Evolutionary conservation across 2,888 invertebrate genomes (phyloP), one percentile per base, ranked within the genome.

Genomic region (Luperina testacea): DNA sequence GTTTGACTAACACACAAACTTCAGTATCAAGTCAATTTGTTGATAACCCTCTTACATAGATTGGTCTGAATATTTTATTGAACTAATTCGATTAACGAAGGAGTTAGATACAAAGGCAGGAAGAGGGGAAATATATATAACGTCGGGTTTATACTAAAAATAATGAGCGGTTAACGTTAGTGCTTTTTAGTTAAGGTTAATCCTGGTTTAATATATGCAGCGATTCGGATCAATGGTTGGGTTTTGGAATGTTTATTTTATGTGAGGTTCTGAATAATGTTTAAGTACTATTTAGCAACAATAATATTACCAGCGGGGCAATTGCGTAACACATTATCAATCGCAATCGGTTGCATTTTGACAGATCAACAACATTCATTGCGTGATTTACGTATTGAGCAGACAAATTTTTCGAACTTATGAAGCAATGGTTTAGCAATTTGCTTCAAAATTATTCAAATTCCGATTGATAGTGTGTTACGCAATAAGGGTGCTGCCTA

Each of bases 21-120:
- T 82, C n/a, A 24, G 57, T 72, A 81, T 85, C 57, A 82, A 81
- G 80, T 73, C 83, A 76, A 89, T 86, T 82, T 77, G 9, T 84
- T 38, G 69, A 84, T 75, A 81, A 85, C 71, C 87, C 88, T 86
- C 83, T 87, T 86, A 84, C 83, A 76, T 75, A 87, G 88, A 91
- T 91, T 90, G 85, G 53, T 8, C 73, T 91, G 89, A 91, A 92
- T 91, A 90, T 90, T 91, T 90, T 87, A 92, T 85, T 78, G 74
- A 68, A 72, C 42, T 76, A 76, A 83, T 85, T 84, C 73, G 85
- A 86, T 87, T 85, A 89, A 74, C 57, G 70, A 81, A 82, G 64
- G 82, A 82, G 88, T 86, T 82, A 80, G 71, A 59, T 2, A 64
- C 38, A 51, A 0, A 63, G 13, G 51, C 32, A 45, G 59, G 15